A percentile compares a stretch with the other conserved stretches of the same genome.
phyloP scores from a whole-genome alignment of 2,888 invertebrate species.

The Electrophaes corylata region DNA sequence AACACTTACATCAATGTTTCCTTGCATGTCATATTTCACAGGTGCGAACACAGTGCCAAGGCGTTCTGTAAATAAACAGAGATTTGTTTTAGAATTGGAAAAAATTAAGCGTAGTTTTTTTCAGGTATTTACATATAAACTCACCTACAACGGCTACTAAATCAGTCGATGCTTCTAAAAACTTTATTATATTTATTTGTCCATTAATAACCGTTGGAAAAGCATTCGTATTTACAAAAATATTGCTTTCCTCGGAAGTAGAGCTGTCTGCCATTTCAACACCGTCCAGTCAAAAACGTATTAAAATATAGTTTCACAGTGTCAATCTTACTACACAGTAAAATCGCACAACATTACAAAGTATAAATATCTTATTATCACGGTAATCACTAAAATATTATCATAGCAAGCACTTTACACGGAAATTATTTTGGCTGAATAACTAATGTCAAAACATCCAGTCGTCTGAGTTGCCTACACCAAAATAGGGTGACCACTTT shows the following conservation, averaged over 20 bases:
- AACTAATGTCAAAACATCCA: conserved; percentile 44
- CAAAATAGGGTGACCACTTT: conserved; percentile 46
- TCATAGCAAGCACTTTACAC: conserved; percentile 32
- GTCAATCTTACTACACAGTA: conserved; percentile 31
- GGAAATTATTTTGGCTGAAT: conserved; percentile 35
- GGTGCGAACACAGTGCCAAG: conserved; percentile 90
- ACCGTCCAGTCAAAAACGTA: conserved; percentile 23
- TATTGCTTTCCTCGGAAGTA: conserved; percentile 37
- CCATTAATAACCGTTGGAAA: conserved; percentile 84
- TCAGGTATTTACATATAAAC: conserved; percentile 43
- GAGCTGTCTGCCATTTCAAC: conserved; percentile 60
- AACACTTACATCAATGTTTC: conserved; percentile 88
- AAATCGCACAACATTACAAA: conserved; percentile 41
- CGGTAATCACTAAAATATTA: conserved; percentile 36
- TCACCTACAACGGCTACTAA: conserved; percentile 87
- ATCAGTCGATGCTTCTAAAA: conserved; percentile 85
- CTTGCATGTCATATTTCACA: conserved; percentile 90
- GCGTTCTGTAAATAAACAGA: conserved; percentile 82
- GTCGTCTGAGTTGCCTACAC: conserved; percentile 42
- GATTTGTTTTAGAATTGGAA: conserved; percentile 15
- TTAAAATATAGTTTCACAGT: conserved; percentile 30
- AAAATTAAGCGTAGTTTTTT: conserved; percentile 10
- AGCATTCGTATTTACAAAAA: conserved; percentile 54
- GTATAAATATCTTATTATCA: conserved; percentile 34
- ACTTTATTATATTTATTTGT: conserved; percentile 84